Evolutionary conservation across 1,140 invertebrate species (phyloP), one percentile per base, ranked within the genome.

Genomic region (Tyrophagus putrescentiae): DNA sequence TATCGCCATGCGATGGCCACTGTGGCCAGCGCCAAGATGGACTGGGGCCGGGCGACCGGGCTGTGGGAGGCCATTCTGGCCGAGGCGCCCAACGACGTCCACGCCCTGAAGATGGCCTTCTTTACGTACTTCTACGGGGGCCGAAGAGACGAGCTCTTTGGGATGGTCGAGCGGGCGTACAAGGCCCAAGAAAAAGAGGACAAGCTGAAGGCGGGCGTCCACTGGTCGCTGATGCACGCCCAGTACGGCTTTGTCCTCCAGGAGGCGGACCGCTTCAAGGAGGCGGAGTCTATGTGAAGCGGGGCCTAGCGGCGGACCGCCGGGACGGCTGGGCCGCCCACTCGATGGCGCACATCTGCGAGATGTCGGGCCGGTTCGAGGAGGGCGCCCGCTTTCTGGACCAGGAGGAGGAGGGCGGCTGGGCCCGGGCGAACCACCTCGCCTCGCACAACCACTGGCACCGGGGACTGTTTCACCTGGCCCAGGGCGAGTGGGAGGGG

Each of bases 361-460:
- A 79, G 68, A 79, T 79, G 76, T 70, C 66, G 53, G 76, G 75
- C 1, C 61, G 71, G 41, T 70, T 68, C 45, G 66, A 73, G 27
- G 72, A 77, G 61, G 78, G 78, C 42, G 72, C 76, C 28, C 58
- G 66, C 34, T 78, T 78, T 62, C 65, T 79, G 64, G 67, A 70
- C 4, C 13, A 21, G 13, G 69, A 65, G 9, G 78, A 76, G 18
- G 69, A 69, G 29, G n/a, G n/a, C n/a, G 69, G 77, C 60, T 79
- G 78, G 78, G 65, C 65, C 63, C 74, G 76, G 65, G 75, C 76
- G 64, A 72, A 70, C 11, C 70, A 77, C 65, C 60, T 79, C n/a
- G 72, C 76, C 4, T 75, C 75, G 64, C 78, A 79, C 64, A 78
- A 77, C 57, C 76, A 72, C 65, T 79, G 78, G 78, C 78, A 79